Base-by-base conservation (phyloP, 2,113 vertebrate species). In the Uria lomvia region DNA sequence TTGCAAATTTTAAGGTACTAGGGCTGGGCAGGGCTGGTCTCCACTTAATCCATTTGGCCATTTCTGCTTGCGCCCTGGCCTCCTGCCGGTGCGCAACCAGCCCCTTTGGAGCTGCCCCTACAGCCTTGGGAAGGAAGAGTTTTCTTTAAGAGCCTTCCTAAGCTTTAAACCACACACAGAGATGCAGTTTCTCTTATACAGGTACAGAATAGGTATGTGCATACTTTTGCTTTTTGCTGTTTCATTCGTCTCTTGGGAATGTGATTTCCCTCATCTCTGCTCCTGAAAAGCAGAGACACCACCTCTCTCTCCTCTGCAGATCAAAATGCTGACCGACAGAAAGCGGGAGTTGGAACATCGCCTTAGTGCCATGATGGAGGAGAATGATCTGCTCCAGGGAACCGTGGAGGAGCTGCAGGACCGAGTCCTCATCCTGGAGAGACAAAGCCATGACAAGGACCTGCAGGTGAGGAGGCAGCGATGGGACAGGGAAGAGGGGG, bases 291-390 rank as follows among this genome's bases (percentile, higher is more conserved):
- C 3, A 5, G 1, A 0, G 7, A 92, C 45, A 32, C 70, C 17
- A 5, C 12, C 36, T 77, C 56, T 81, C 95, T 73, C 83, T 56
- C 71, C 67, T 68, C 94, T 59, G 40, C 97, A 99, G 99, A 99
- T 99, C 98, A 99, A 99, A 97, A 99, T 99, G 99, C 98, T 99
- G 96, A 99, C 99, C 0, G 99, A 99, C 95, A 98, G 98, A 92
- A 99, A 99, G 97, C 98, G 98, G 91, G 99, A 99, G 96, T 97
- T 99, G 95, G 99, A 99, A 91, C 98, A 97, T n/a, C 98, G 98
- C 34, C 98, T 99, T 70, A 98, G 98, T 20, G 97, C 98, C 86
- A 98, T 99, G 94, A 98, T 99, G 87, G 98, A 99, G 97, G 99
- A 99, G 89, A 99, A 99, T 0, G 98, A 99, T 94, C 97, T 99